Evolutionary conservation across 2,888 invertebrate genomes (phyloP).

Genomic region (Ennomos erosarius): DNA sequence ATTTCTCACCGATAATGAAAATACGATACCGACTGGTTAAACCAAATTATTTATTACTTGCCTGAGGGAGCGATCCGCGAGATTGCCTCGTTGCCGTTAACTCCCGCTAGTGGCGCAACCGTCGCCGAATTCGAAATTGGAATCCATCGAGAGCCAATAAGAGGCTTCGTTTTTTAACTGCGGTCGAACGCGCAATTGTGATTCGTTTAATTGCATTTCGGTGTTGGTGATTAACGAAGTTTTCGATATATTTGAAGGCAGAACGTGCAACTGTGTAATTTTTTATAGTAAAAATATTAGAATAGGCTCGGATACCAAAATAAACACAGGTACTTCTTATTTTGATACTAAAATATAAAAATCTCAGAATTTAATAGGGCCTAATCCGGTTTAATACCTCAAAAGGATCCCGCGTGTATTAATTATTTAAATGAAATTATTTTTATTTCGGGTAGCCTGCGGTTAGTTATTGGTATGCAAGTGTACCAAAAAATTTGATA

Average conservation of each 20-base stretch:
- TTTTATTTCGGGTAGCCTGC: no score
- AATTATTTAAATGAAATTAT: no score
- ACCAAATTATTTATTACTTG: constrained; percentile 13
- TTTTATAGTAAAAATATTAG: no score
- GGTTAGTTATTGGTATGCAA: no score
- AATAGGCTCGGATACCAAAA: no score
- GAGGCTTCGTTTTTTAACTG: constrained; percentile 27
- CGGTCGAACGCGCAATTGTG: constrained; percentile 14
- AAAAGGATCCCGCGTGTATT: no score
- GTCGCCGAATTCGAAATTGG: constrained; percentile 33
- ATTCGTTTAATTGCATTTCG: constrained; percentile 32
- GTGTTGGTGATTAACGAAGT: constrained; percentile 6
- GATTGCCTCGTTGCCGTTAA: constrained; percentile 30
- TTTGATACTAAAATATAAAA: no score
- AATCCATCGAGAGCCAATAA: constrained; percentile 31
- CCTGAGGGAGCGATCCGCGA: constrained; percentile 20
- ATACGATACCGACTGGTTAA: constrained; percentile 7
- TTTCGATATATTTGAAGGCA: not conserved
- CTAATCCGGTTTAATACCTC: no score
- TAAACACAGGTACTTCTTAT: no score
- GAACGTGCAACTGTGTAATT: no score
- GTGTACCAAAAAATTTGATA: no score
- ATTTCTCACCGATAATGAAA: constrained; percentile 16
- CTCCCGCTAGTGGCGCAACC: constrained; percentile 17
- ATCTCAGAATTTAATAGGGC: no score